Conservation (phyloP, 2,888 invertebrate species). For the Ctena decussata region DNA sequence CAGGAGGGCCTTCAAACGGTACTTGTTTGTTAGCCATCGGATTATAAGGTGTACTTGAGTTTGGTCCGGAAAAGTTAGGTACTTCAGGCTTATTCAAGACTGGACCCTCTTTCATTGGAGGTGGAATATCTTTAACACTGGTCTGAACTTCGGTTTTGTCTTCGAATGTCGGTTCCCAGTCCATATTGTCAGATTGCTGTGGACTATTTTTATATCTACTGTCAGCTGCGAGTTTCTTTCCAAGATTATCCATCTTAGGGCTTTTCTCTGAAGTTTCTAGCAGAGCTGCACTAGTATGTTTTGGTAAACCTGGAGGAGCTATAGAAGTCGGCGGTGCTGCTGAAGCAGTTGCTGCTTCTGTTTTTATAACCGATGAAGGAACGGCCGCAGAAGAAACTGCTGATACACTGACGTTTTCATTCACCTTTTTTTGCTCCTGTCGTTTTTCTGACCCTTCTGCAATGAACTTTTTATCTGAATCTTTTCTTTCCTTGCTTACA, state of each 20-base stretch:
- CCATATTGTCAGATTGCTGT: not conserved
- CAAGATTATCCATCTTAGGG: no score
- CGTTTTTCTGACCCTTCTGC: not conserved
- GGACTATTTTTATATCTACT: not conserved
- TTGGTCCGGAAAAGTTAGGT: not conserved
- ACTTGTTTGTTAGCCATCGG: not conserved
- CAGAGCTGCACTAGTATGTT: no score
- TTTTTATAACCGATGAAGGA: not conserved
- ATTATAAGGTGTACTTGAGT: not conserved
- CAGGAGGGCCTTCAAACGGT: not conserved
- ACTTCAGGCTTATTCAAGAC: not conserved
- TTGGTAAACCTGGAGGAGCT: no score
- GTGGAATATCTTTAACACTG: not conserved
- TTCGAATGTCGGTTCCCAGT: not conserved
- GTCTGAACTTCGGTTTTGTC: not conserved
- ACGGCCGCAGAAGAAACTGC: no score
- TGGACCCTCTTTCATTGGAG: not conserved
- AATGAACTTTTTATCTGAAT: constrained; percentile 45
- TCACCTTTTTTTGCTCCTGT: not conserved
- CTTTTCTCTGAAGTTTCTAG: no score
- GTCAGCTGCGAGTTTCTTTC: not conserved
- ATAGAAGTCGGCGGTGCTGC: not conserved
- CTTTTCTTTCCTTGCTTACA: constrained; percentile 32
- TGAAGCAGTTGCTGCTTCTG: not conserved
- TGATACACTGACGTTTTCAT: no score